Base-by-base conservation (phyloP, 1,140 invertebrate species). In the Neotoxoptera formosana region DNA sequence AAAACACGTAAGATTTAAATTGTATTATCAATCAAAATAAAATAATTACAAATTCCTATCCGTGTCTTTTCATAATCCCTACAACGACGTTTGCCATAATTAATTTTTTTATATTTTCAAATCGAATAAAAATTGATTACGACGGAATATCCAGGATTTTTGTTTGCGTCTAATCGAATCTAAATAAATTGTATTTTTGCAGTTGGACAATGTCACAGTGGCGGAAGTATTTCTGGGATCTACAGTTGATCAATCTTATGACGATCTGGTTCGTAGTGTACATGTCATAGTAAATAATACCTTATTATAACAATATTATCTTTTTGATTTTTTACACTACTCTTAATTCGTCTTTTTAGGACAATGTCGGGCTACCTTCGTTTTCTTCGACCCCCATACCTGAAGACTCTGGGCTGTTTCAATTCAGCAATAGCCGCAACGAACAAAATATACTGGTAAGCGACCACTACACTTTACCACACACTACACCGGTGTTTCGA, bases 361-460 rank as follows among this genome's bases (percentile, higher is more conserved):
- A 93, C 7, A 93, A 93, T 93, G 91, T 93, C 17, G 91, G 91
- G 41, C 81, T 84, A 0, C 91, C 91, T 0, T 93, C 91, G 17
- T 93, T 93, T 84, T 84, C 76, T 56, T 93, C 91, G 4, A 93
- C 91, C 7, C 91, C 91, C n/a, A 93, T 93, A 30, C 91, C 47
- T 1, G 81, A 93, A 21, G 81, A 56, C 25, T 90, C 89, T 1
- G 56, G 14, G 8, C n/a, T n/a, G 45, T 90, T 90, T 30, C 89
- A 21, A n/a, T 90, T 90, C 23, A 41, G 45, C 45, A 86, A 21
- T 0, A 90, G 23, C n/a, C 4, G 41, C 11, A 90, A 60, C 20
- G 89, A 90, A n/a, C 7, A 45, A 41, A 89, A 89, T 7, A 0
- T 53, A 36, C n/a, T 76, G 14, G 60, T 76, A 76, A 76, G 60